Conservation (phyloP, 53 echinoderm and acorn worm species). For the Mesocentrotus franciscanus region DNA sequence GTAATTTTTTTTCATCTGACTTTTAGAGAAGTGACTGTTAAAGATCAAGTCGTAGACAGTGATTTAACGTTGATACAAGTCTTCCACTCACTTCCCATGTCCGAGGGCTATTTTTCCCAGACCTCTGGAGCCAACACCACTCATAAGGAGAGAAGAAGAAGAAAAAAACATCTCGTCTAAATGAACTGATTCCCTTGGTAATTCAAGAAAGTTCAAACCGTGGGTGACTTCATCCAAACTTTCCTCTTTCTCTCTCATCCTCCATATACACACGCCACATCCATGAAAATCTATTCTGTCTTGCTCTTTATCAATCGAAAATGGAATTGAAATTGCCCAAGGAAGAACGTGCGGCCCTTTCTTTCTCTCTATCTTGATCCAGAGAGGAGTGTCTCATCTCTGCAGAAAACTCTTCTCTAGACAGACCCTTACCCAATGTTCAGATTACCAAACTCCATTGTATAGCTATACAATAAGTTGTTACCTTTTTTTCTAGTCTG, state of each 20-base stretch:
- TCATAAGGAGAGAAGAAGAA: neutral
- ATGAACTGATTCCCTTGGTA: slow-evolving; percentile 11
- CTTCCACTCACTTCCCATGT: slow-evolving; percentile 37
- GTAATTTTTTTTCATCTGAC: neutral
- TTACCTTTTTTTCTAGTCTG: too few species aligned
- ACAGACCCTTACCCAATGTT: too few species aligned
- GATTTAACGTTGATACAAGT: slow-evolving; percentile 27
- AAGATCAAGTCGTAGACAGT: slow-evolving; percentile 21
- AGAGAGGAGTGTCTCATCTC: neutral
- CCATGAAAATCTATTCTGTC: neutral
- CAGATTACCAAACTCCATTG: too few species aligned
- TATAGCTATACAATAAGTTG: too few species aligned
- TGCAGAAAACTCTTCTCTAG: neutral
- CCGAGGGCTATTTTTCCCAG: slow-evolving; percentile 48
- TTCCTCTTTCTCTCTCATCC: neutral
- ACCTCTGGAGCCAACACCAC: slow-evolving; percentile 49
- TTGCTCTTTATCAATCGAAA: neutral
- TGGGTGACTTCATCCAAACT: slow-evolving; percentile 17
- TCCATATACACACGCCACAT: neutral
- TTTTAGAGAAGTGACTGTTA: slow-evolving; percentile 7
- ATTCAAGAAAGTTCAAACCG: neutral
- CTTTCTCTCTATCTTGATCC: neutral
- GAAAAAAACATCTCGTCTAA: neutral
- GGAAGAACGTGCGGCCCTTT: neutral
- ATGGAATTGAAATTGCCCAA: slow-evolving; percentile 7